Evolutionary conservation across 2,113 vertebrate genomes (phyloP).

Genomic region (Platycercus adscitus): DNA sequence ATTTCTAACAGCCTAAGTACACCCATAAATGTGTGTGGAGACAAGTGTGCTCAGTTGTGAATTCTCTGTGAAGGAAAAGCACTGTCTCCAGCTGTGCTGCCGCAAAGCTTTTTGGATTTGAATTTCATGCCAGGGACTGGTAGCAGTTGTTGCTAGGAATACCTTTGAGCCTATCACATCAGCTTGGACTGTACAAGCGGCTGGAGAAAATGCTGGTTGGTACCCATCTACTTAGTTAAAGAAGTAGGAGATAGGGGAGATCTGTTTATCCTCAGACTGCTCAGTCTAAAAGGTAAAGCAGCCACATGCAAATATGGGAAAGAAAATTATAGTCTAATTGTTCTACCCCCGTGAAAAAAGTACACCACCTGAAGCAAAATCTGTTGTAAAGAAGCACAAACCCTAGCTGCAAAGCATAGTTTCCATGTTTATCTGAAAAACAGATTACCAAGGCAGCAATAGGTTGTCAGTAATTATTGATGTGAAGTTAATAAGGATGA

Average conservation of each 20-base stretch:
- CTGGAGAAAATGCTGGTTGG: neutral
- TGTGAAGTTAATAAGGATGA: neutral
- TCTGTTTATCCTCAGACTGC: neutral
- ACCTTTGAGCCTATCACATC: neutral
- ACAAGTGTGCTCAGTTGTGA: fast-evolving
- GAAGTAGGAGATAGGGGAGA: neutral
- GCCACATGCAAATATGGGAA: neutral
- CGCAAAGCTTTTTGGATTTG: neutral
- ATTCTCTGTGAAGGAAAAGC: neutral
- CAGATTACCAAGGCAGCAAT: neutral
- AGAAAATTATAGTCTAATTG: neutral
- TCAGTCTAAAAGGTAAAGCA: neutral
- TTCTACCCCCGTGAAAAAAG: neutral
- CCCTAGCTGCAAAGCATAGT: neutral
- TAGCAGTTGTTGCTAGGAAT: neutral
- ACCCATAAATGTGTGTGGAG: fast-evolving
- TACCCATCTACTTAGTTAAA: neutral
- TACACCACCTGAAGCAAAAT: neutral
- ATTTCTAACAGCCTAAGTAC: neutral
- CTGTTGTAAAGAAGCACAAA: neutral
- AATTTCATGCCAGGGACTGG: neutral
- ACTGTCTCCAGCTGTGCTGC: neutral
- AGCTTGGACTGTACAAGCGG: neutral
- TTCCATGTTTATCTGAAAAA: neutral
- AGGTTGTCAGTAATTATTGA: neutral